Evolutionary conservation across 2,113 vertebrate genomes (phyloP), one percentile per base, ranked within the genome.

Genomic region (Xiphias gladius): DNA sequence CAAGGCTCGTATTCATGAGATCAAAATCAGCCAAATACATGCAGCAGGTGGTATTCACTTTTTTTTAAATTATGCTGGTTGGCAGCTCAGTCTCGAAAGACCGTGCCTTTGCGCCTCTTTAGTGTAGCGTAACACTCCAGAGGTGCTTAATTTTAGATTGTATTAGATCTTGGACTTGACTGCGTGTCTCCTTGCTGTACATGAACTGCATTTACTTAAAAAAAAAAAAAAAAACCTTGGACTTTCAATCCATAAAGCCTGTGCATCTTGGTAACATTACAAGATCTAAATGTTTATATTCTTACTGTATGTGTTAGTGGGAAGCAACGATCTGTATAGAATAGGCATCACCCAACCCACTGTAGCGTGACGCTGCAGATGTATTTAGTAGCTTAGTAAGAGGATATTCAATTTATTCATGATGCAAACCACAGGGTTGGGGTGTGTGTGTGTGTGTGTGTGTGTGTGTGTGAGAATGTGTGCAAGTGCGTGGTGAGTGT

Each of bases 401-500:
- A 86, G 78, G 81, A 89, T 90, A 90, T 94, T 92, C 91, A 90
- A 90, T 93, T 93, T 92, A 93, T 92, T 93, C 85, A 94, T 94
- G 91, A 94, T 89, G 75, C 86, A 89, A 90, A 90, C 91, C 91
- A 91, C 89, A 89, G 77, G 54, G 77, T 65, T 63, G 50, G 41
- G 87, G 83, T 77, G 57, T 71, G 54, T 72, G 70, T 82, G 67
- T 63, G 80, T 64, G 41, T 72, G 68, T 24, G 24, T 73, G 67
- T 65, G 73, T 71, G 74, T 72, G 54, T 62, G 57, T 50, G 28
- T n/a, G 14, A 26, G 79, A 2, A 43, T 54, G 83, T 80, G 83
- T 81, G 83, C 39, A 67, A 57, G 89, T 2, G 80, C 86, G 73
- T 79, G 71, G 85, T 79, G 87, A 87, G 73, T 89, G 90, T 91